Evolutionary conservation across 2,113 vertebrate genomes (phyloP), one percentile per base, ranked within the genome.

Genomic region (Agapornis roseicollis): DNA sequence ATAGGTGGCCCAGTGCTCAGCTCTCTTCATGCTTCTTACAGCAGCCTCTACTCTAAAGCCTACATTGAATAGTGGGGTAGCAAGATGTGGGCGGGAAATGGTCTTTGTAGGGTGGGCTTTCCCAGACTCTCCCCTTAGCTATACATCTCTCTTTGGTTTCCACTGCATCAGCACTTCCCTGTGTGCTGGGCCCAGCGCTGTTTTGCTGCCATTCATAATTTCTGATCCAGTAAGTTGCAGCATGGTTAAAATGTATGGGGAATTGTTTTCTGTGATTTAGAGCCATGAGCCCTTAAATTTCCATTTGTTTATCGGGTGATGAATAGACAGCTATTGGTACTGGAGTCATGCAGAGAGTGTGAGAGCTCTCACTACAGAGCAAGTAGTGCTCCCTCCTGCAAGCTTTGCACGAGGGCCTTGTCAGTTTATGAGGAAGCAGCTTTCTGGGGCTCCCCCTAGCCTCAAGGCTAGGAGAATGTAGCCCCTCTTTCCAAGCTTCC

Each of bases 261-360:
- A 95, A 92, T 97, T 97, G 94, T 96, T 96, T 91, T 94, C 91
- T 94, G 93, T 93, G 87, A 73, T 95, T 94, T 80, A 85, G 89
- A 94, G 94, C 93, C 60, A 35, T 65, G 88, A 95, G 91, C 89
- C 95, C 81, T 96, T 96, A 95, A 88, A 94, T 97, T 96, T 96
- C 89, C 93, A 92, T 96, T 97, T 97, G 90, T 88, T 96, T 96
- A 93, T 89, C 37, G 47, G 71, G 53, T 96, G 95, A 94, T 96
- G 90, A 93, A 96, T 92, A 93, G 88, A 52, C 28, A 41, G 58
- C 20, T 85, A 58, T 28, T 77, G 84, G 42, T 61, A 74, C 87
- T 89, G 81, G 88, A 91, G 79, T 60, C 24, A 3, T 69, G 68
- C 8, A 3, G 50, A 70, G 76, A 33, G 19, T n/a, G 76, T 69